Conservation (phyloP, 1,140 invertebrate species). For the Aradophagus sp. region DNA sequence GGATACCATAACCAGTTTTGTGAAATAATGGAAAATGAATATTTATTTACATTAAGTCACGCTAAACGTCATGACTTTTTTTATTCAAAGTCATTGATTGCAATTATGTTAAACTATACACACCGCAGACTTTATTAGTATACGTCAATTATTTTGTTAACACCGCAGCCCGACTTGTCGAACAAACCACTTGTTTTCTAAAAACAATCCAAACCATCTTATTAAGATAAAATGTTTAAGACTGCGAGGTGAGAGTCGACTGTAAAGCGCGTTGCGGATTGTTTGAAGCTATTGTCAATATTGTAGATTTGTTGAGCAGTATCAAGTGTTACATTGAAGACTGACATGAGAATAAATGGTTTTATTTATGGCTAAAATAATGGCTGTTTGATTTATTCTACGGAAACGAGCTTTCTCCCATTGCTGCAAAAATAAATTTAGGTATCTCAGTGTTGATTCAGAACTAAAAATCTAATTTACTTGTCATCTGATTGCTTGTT, state of each 20-base stretch:
- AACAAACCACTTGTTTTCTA: not conserved
- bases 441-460: not conserved
- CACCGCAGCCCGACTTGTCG: too few relatives aligned
- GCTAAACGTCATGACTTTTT: too few relatives aligned
- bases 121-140: conserved; percentile 1
- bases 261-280: conserved; percentile 4
- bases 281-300: conserved; percentile 1
- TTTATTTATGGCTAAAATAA: conserved; percentile 21
- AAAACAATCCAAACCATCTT: not conserved
- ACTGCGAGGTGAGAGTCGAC: too few relatives aligned
- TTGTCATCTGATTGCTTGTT: not conserved
- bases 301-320: conserved; percentile 4
- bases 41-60: too few relatives aligned
- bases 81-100: too few relatives aligned
- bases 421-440: not conserved
- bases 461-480: conserved; percentile 1
- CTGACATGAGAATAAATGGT: conserved; percentile 28
- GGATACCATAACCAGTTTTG: too few relatives aligned
- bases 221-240: too few relatives aligned
- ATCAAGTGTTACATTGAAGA: conserved; percentile 28
- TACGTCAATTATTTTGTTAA: not conserved
- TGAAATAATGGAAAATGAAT: too few relatives aligned
- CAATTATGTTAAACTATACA: too few relatives aligned
- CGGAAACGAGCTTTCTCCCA: not conserved
- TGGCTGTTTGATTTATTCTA: not conserved